Base-by-base conservation (phyloP, 2,113 vertebrate species). In the Pomatostomus ruficeps region DNA sequence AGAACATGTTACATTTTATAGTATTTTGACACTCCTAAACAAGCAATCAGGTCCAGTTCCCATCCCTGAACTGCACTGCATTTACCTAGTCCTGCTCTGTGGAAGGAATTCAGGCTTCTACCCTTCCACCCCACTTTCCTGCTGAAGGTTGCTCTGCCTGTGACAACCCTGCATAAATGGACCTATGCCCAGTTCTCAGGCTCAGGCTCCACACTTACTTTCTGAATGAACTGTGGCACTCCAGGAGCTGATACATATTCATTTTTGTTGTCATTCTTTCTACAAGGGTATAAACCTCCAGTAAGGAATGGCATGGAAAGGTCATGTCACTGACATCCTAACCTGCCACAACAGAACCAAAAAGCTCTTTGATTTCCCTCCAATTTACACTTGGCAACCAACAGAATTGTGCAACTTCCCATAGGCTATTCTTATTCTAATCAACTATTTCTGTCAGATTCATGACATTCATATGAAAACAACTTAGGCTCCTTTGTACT, bases 391-490 rank as follows among this genome's bases (percentile, higher is more conserved):
- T 76, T 80, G 82, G 85, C 62, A 91, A 66, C 7, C 67, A 93
- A 82, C 24, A 74, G 46, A 79, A 88, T 7, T 15, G 25, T 81
- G 80, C 26, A 84, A 85, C 78, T 93, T 96, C 85, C 62, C 68
- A 62, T 17, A 76, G 77, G 62, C 71, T 90, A 94, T 91, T 93
- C 93, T 93, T 94, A 94, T 88, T 95, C 89, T 93, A 93, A 94
- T 95, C 1, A 0, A 85, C n/a, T 40, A 66, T 33, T 94, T 89
- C 63, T 65, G 42, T 82, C 74, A 87, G 58, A 85, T 82, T 59
- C 66, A 54, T 42, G 58, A 45, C 78, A 89, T 45, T 76, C 58
- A 59, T 33, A 63, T 55, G 74, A 75, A 84, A 96, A 89, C 66
- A 92, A 82, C 77, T 42, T 62, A 26, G 45, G n/a, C 26, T 85